These are phyloP conservation scores for Trachymyrmex septentrionalis DNA, from an alignment of 1,140 invertebrate genomes.

Conservation along the genomic window DNA sequence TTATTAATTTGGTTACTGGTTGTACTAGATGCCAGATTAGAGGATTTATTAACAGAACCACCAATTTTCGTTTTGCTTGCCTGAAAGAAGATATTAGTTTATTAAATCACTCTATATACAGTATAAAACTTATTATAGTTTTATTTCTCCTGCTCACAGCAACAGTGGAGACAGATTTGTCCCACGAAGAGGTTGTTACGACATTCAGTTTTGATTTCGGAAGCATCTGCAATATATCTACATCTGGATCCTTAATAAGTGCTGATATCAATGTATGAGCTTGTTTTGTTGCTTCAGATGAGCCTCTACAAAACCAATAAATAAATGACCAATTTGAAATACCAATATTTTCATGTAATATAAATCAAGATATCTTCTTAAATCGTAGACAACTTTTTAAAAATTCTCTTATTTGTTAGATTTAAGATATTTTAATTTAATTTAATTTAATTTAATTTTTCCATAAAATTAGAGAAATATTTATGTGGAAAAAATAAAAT, in stretches of 20 bases:
- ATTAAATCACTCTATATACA: neutral
- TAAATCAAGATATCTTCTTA: neutral
- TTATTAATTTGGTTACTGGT: slow-evolving; percentile 80
- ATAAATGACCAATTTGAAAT: neutral
- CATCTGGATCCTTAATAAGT: slow-evolving; percentile 97
- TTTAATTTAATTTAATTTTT: neutral
- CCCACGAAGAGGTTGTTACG: slow-evolving; percentile 86
- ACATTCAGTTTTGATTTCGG: slow-evolving; percentile 89
- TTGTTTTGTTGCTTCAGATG: slow-evolving; percentile 96
- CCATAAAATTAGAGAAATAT: neutral
- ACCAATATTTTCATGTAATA: neutral
- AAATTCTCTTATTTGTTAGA: neutral
- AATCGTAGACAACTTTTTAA: neutral
- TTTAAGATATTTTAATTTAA: neutral
- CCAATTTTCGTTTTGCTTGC: slow-evolving; percentile 82
- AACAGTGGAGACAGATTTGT: slow-evolving; percentile 86
- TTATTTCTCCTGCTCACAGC: slow-evolving; percentile 75
- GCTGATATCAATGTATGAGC: slow-evolving; percentile 94
- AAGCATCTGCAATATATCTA: slow-evolving; percentile 95
- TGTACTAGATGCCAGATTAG: slow-evolving; percentile 77
- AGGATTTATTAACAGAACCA: slow-evolving; percentile 81
- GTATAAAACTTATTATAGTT: slow-evolving; percentile 1
- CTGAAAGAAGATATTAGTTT: slow-evolving; percentile 67
- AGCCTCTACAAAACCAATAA: slow-evolving; percentile 88
- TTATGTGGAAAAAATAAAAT: neutral